Conservation (phyloP, 2,888 invertebrate species). For the Drosophila gaucha region DNA sequence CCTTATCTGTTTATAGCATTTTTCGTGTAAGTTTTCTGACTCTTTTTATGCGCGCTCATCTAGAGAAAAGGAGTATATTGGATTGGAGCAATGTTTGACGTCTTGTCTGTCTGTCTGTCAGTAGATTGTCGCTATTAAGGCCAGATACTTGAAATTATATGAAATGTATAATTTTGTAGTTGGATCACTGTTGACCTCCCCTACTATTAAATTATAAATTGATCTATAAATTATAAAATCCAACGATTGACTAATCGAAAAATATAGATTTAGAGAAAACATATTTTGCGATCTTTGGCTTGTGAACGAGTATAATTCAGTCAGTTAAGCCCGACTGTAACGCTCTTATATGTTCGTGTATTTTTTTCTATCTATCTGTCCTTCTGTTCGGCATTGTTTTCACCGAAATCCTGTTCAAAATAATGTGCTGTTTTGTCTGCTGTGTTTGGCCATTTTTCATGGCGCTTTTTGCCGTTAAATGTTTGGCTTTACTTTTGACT, state of each 20-base stretch:
- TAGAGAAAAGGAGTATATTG: not conserved
- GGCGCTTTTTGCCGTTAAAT: constrained; percentile 8
- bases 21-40: constrained; percentile 62
- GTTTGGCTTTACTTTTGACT: constrained; percentile 12
- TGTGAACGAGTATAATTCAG: not conserved
- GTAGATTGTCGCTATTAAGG: not conserved
- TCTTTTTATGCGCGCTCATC: not conserved
- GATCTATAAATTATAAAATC: too few relatives aligned
- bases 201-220: too few relatives aligned
- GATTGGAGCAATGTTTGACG: not conserved
- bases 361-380: not conserved
- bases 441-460: constrained; percentile 28
- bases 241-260: too few relatives aligned
- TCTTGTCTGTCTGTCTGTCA: too few relatives aligned
- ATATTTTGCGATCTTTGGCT: too few relatives aligned
- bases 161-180: too few relatives aligned
- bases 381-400: constrained; percentile 3
- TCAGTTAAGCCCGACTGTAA: not conserved
- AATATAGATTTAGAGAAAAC: too few relatives aligned
- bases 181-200: too few relatives aligned
- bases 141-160: not conserved
- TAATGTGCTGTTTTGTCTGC: constrained; percentile 21
- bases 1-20: constrained; percentile 72
- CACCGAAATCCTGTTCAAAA: constrained; percentile 26
- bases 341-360: not conserved